Evolutionary conservation across 2,797 vertebrate genomes (phyloP), one percentile per base, ranked within the genome.

Genomic region (Pipistrellus kuhlii): DNA sequence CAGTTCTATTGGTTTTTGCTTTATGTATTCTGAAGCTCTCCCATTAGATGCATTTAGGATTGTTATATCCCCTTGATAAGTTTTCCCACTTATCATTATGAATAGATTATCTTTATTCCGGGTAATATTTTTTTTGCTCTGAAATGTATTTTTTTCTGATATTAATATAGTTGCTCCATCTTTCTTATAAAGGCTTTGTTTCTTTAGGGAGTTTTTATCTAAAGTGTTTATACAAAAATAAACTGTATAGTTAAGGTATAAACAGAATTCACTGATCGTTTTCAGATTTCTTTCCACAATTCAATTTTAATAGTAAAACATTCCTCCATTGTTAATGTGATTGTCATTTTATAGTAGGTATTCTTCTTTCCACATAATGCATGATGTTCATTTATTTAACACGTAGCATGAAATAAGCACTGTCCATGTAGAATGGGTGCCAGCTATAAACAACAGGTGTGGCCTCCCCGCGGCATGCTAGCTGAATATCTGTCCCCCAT

Each of bases 61-160:
- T 76, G 1, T 55, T 92, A n/a, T 59, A 46, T 68, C 9, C 32
- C 12, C 38, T 66, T 48, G 30, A 23, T 84, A 32, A 83, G 64
- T 21, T 92, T 64, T 64, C 57, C 2, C 25, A 41, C 82, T 90
- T 78, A 46, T 88, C 51, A 78, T 73, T 82, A 85, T 88, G 25
- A 85, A 94, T 72, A 51, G 5, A 73, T 17, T 21, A 7, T 94
- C 32, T 84, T 94, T 82, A 69, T 78, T 35, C 27, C 32, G n/a
- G 41, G 30, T 68, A 64, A 84, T 93, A 76, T 53, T 86, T 59
- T 92, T 44, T 94, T 92, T 93, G 25, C 57, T 81, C 73, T 71
- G 68, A 93, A 94, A 64, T 88, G 38, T 84, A 83, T 32, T 87
- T 93, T 93, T 93, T 90, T 93, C 21, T 95, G 11, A 76, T 66